Evolutionary conservation across 2,797 vertebrate genomes (phyloP), one percentile per base, ranked within the genome.

Genomic region (Enteromius trimaculatus): DNA sequence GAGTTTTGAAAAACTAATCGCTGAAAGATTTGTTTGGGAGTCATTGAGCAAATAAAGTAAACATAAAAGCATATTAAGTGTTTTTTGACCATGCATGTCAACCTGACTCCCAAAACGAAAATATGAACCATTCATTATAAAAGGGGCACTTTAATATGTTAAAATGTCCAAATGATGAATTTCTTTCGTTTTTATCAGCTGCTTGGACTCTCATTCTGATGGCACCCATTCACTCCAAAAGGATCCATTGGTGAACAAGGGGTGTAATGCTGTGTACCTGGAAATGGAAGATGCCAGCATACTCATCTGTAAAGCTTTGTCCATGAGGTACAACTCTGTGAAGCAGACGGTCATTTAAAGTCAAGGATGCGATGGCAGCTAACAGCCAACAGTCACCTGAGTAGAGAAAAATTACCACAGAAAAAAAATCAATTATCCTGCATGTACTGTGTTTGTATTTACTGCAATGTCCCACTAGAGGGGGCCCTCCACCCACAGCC

Each of bases 351-450:
- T 97, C 96, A 0, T 95, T 96, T 3, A 96, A 92, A 0, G 97
- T 98, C 42, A 98, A 93, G 82, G 97, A 97, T 10, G 93, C 96
- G 0, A 98, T 97, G 21, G 97, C 97, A 70, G 97, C 97, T 58
- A 98, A 91, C 72, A 98, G 92, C 97, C 97, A 98, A 89, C 96
- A 98, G 90, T 98, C 97, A 0, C 97, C 96, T 97, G 86, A 86
- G 75, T 17, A 55, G 23, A 69, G 69, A 71, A 19, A 69, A 21
- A 64, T 44, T 0, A n/a, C 37, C 29, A 65, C 51, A 81, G 37
- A 47, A 42, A 58, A 47, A 3, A 4, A 58, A 3, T 7, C 9
- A 10, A 55, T n/a, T 2, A 58, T 58, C 3, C 11, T 31, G n/a
- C 11, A 44, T 44, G 42, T 11, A 44, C 42, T 44, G 42, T 26